Percentiles rank a stretch among this genome's conserved stretches.
Evolutionary conservation across 2,797 vertebrate genomes (phyloP).

Genomic region (Cyclura pinguis): DNA sequence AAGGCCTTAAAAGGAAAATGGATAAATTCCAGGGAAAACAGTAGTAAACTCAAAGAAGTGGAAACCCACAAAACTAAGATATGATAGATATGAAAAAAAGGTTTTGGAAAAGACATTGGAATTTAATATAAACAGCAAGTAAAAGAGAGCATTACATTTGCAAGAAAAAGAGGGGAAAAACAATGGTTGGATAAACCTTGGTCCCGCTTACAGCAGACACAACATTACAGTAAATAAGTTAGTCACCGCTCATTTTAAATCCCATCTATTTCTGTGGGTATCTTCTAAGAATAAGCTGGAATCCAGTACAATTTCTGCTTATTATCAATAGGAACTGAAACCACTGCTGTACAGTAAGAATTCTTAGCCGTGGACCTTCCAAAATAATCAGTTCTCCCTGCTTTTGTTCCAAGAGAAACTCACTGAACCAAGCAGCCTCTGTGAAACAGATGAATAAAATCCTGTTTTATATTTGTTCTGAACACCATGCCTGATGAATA

Average conservation of each 20-base stretch:
- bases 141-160: constrained; percentile 62
- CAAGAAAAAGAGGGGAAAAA: constrained; percentile 66
- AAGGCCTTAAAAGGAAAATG: not conserved
- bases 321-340: constrained; percentile 64
- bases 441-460: not conserved
- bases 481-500: not conserved
- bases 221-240: not conserved
- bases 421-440: not conserved
- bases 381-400: not conserved
- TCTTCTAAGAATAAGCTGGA: not conserved
- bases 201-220: not conserved
- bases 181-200: not conserved
- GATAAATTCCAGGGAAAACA: not conserved
- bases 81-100: too few species aligned
- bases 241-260: not conserved
- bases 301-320: constrained; percentile 70
- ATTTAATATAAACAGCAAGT: constrained; percentile 71
- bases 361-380: not conserved
- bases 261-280: too few species aligned
- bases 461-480: not conserved
- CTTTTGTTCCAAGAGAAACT: not conserved
- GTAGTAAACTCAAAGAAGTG: not conserved
- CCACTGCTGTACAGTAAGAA: constrained; percentile 1
- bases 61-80: not conserved
- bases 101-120: not conserved